A percentile compares a stretch with the other conserved stretches of the same genome.
These are phyloP conservation scores for Fulmarus glacialis DNA, from an alignment of 2,113 vertebrate species.

Conservation along the genomic window DNA sequence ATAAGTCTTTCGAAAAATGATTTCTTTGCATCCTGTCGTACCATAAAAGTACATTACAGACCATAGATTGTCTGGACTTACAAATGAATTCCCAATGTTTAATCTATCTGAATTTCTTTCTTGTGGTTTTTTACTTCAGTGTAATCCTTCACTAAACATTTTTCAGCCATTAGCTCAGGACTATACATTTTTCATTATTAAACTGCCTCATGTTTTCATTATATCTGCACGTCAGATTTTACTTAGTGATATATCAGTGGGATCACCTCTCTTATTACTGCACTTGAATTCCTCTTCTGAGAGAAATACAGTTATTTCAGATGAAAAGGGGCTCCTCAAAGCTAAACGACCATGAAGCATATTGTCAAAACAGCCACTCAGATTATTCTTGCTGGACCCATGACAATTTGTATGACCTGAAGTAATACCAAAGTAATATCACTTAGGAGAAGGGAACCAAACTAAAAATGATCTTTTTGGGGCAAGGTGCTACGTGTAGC, in stretches of 20 bases:
- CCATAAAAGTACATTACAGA: constrained; percentile 32
- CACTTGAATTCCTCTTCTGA: constrained; percentile 36
- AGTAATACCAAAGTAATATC: not conserved
- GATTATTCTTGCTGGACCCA: not conserved
- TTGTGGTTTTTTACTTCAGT: constrained; percentile 64
- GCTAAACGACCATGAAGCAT: not conserved
- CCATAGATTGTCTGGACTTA: constrained; percentile 63
- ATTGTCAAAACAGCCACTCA: not conserved
- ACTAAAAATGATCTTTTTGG: not conserved
- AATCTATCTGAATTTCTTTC: constrained; percentile 66
- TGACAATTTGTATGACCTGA: not conserved
- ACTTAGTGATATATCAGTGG: constrained; percentile 52
- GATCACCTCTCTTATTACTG: constrained; percentile 54
- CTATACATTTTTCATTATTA: constrained; percentile 69
- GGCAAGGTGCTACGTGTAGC: not conserved
- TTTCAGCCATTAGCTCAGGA: constrained; percentile 64
- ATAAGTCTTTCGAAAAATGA: not conserved
- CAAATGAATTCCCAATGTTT: constrained; percentile 71
- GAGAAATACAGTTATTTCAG: constrained; percentile 11
- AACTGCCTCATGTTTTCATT: constrained; percentile 62
- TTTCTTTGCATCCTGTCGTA: not conserved
- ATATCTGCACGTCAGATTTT: constrained; percentile 53
- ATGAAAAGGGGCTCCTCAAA: not conserved
- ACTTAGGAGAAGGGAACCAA: not conserved
- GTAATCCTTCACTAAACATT: constrained; percentile 62